Conservation (phyloP, 2,113 vertebrate species). For the Larimichthys polyactis region DNA sequence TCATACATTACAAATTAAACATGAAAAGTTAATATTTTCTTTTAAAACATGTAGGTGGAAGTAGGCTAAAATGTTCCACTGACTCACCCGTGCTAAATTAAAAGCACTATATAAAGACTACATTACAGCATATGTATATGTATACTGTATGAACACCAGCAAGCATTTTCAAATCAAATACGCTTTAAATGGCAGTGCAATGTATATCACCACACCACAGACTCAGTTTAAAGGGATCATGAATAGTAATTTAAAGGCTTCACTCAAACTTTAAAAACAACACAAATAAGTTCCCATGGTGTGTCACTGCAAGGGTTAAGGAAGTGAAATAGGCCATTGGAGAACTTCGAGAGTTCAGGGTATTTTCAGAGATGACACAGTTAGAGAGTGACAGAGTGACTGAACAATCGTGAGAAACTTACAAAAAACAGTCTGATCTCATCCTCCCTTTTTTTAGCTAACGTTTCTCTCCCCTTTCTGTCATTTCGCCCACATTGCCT, state of each 20-base stretch:
- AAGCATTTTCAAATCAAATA: neutral
- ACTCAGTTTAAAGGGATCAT: neutral
- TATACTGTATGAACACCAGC: neutral
- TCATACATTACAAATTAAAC: neutral
- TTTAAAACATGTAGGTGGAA: neutral
- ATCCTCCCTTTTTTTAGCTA: neutral
- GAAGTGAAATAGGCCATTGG: conserved; percentile 32
- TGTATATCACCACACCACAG: no score
- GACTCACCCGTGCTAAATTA: neutral
- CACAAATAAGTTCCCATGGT: neutral
- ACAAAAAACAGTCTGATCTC: conserved; percentile 18
- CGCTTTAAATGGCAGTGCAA: neutral
- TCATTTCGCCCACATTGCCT: neutral
- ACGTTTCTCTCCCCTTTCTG: neutral
- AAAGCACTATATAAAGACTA: neutral
- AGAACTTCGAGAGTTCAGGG: neutral
- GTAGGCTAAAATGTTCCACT: neutral
- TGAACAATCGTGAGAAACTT: neutral
- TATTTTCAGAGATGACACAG: conserved; percentile 21
- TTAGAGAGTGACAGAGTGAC: conserved; percentile 14
- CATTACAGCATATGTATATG: neutral
- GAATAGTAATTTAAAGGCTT: neutral
- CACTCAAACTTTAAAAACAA: neutral
- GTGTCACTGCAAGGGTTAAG: neutral
- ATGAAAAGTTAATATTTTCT: neutral